Evolutionary conservation across 2,888 invertebrate species (phyloP).

Genomic region (Drosophila antonietae): DNA sequence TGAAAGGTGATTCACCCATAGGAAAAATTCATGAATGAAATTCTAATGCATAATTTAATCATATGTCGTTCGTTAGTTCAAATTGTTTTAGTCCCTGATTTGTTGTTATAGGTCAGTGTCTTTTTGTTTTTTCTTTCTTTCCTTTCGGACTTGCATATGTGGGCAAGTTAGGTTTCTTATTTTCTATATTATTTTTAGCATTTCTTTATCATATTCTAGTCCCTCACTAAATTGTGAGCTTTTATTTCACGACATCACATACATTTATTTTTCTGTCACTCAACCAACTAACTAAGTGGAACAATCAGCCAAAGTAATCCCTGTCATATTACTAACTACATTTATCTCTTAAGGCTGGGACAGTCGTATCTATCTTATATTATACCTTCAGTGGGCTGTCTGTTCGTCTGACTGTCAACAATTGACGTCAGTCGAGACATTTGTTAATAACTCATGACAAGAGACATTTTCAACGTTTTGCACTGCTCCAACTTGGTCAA

Average conservation of each 20-base stretch:
- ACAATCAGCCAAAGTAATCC: constrained; percentile 6
- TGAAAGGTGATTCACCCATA: not conserved
- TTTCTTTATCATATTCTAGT: not conserved
- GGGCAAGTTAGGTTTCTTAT: not conserved
- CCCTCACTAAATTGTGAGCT: not conserved
- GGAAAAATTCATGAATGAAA: constrained; percentile 24
- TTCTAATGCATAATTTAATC: constrained; percentile 33
- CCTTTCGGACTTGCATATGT: not conserved
- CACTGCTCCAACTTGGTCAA: constrained; percentile 15
- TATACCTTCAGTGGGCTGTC: constrained; percentile 2
- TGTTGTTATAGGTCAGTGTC: constrained; percentile 60
- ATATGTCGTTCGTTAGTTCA: not conserved
- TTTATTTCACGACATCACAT: not conserved
- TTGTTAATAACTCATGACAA: constrained; percentile 26
- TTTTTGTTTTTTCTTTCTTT: not conserved
- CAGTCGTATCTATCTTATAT: not conserved
- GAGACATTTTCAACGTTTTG: constrained; percentile 9
- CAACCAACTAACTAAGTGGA: constrained; percentile 2
- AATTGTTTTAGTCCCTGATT: constrained; percentile 17
- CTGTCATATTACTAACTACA: constrained; percentile 15
- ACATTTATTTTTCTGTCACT: constrained; percentile 3
- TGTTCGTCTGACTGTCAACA: constrained; percentile 1
- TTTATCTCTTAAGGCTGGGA: not conserved
- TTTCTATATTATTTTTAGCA: not conserved
- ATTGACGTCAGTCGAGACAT: constrained; percentile 39